phyloP scores from a whole-genome alignment of 2,797 vertebrate species.

The Rhadinocentrus ornatus region DNA sequence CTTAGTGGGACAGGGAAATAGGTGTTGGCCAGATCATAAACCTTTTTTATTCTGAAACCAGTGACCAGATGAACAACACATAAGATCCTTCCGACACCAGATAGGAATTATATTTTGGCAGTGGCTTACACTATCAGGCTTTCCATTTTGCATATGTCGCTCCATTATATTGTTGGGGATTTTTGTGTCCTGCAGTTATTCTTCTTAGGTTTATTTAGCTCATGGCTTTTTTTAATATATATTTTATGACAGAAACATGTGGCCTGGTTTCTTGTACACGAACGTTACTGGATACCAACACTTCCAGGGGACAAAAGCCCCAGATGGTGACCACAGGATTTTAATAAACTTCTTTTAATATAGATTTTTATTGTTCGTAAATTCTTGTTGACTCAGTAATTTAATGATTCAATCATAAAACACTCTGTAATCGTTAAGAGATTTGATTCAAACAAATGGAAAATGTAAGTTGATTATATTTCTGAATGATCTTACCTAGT shows the following conservation, averaged over 20 bases:
- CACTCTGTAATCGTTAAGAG: too few species aligned
- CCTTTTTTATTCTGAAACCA: not conserved
- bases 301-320: too few species aligned
- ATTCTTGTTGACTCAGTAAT: too few species aligned
- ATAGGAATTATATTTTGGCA: not conserved
- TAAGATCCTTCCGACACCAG: not conserved
- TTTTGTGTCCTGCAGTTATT: not conserved
- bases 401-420: too few species aligned
- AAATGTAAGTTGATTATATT: too few species aligned
- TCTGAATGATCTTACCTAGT: too few species aligned
- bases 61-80: not conserved
- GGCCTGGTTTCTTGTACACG: not conserved
- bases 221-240: not conserved
- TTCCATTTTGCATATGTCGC: slow-evolving; percentile 3
- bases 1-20: not conserved
- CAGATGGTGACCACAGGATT: too few species aligned
- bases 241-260: not conserved
- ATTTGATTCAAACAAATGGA: too few species aligned
- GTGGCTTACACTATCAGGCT: slow-evolving; percentile 1
- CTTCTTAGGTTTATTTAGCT: too few species aligned
- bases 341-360: too few species aligned
- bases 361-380: too few species aligned
- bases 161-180: not conserved
- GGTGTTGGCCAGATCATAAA: slow-evolving; percentile 1
- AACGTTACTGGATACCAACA: not conserved